Percentiles rank a stretch among this genome's conserved stretches.
These are phyloP conservation scores for Brenthis ino DNA, from an alignment of 2,888 invertebrate species.

Conservation along the genomic window DNA sequence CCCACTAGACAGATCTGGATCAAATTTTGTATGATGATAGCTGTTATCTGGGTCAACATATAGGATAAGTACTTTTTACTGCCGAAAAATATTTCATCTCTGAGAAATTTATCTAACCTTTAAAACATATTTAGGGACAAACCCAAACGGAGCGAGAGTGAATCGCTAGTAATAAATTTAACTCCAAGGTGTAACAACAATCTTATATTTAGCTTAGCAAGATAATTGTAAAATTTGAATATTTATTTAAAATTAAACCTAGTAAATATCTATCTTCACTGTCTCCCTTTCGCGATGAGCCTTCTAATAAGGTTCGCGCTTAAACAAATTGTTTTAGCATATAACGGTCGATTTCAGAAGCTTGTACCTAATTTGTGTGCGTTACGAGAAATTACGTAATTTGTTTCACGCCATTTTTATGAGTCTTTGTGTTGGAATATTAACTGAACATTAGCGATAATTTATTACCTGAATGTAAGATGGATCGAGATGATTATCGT, in stretches of 20 bases:
- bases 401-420: slow-evolving; percentile 64
- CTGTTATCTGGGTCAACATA: no score
- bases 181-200: no score
- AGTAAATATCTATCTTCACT: slow-evolving; percentile 47
- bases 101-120: no score
- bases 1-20: no score
- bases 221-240: slow-evolving; percentile 48
- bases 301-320: slow-evolving; percentile 64
- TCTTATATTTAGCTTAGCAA: not conserved
- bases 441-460: slow-evolving; percentile 48
- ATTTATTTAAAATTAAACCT: slow-evolving; percentile 64
- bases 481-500: slow-evolving; percentile 43
- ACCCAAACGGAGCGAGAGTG: no score
- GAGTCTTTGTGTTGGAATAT: slow-evolving; percentile 56
- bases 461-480: slow-evolving; percentile 51
- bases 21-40: no score
- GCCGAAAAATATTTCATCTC: no score
- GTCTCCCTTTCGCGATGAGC: slow-evolving; percentile 57
- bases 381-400: slow-evolving; percentile 73
- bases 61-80: no score
- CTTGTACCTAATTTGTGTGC: slow-evolving; percentile 67
- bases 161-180: no score
- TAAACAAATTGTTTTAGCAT: slow-evolving; percentile 70
- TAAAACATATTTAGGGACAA: no score
- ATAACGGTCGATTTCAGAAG: slow-evolving; percentile 67